Conservation (phyloP, 1,140 invertebrate species). For the Drosophila ananassae region DNA sequence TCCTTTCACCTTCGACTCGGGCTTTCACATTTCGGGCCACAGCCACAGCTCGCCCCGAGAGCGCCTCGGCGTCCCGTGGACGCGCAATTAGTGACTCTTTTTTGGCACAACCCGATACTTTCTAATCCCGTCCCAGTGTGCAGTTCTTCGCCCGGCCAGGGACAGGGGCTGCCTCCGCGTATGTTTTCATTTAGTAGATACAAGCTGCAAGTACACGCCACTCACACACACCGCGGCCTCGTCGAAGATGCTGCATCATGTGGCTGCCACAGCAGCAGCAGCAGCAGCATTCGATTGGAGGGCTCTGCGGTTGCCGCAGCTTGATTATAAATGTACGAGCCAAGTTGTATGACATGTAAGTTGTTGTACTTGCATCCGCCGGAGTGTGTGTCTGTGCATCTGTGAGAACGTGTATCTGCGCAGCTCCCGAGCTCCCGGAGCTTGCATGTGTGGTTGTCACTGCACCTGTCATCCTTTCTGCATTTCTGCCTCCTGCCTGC, state of each 20-base stretch:
- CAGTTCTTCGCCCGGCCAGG: slow-evolving; percentile 25
- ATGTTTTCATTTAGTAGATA: slow-evolving; percentile 80
- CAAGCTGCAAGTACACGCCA: slow-evolving; percentile 52
- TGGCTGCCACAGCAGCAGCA: slow-evolving; percentile 19
- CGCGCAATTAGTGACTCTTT: slow-evolving; percentile 30
- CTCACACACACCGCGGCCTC: slow-evolving; percentile 28
- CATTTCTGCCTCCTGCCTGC: slow-evolving; percentile 24
- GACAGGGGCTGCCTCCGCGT: slow-evolving; percentile 26
- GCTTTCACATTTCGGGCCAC: slow-evolving; percentile 50
- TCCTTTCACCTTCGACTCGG: slow-evolving; percentile 35
- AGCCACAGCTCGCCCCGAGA: neutral
- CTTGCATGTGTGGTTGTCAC: slow-evolving; percentile 70
- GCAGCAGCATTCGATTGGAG: slow-evolving; percentile 15
- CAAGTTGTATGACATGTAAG: slow-evolving; percentile 76
- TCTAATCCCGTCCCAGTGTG: slow-evolving; percentile 46
- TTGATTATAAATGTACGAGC: slow-evolving; percentile 77
- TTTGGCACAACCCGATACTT: slow-evolving; percentile 35
- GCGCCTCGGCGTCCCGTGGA: neutral
- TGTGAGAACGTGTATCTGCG: slow-evolving; percentile 37
- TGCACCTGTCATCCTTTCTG: slow-evolving; percentile 77
- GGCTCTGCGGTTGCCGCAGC: slow-evolving; percentile 61
- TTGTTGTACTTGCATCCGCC: slow-evolving; percentile 42
- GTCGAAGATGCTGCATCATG: slow-evolving; percentile 77
- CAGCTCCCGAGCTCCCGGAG: neutral
- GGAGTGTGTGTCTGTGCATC: slow-evolving; percentile 10